Evolutionary conservation across 1,140 invertebrate species (phyloP), one percentile per base, ranked within the genome.

Genomic region (Drosophila kurseongensis): DNA sequence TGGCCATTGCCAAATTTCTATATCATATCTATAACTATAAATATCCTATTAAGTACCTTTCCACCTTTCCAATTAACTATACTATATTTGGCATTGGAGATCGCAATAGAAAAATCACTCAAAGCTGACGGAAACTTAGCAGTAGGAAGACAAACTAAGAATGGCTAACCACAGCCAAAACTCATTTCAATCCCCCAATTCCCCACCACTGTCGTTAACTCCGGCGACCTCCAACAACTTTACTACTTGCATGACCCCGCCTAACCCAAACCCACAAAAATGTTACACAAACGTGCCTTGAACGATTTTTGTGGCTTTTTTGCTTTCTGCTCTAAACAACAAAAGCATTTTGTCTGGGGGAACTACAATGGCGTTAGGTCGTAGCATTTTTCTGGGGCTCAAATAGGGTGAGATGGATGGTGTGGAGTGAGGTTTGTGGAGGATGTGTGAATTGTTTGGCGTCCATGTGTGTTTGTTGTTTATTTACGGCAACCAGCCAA

Each of bases 231-330:
- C 32, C 27, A 62, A 57, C 35, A 56, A 76, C 61, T 76, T 76
- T 55, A 48, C 73, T 67, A 67, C 73, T 76, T 47, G 47, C 61
- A 75, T 66, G 54, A n/a, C 29, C 52, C 41, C 32, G 42, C 14
- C 42, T 18, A 18, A 35, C 29, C 35, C n/a, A 35, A 10, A 27
- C 16, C 36, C 38, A 45, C 59, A 56, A 51, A 68, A 66, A 69
- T 66, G 63, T 76, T 69, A 77, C 75, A 88, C 77, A 88, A 89
- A 88, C 84, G 84, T 88, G 84, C 84, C 84, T 68, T 89, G 73
- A 89, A 88, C 84, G 85, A 89, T 89, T 88, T 88, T 88, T 88
- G 84, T 88, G 84, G 84, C 84, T 88, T 88, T 88, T 88, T 88
- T 88, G 83, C 83, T 88, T 88, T 84, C 65, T 84, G 84, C 68